Evolutionary conservation across 2,888 invertebrate genomes (phyloP).

Genomic region (Cantharis rufa): DNA sequence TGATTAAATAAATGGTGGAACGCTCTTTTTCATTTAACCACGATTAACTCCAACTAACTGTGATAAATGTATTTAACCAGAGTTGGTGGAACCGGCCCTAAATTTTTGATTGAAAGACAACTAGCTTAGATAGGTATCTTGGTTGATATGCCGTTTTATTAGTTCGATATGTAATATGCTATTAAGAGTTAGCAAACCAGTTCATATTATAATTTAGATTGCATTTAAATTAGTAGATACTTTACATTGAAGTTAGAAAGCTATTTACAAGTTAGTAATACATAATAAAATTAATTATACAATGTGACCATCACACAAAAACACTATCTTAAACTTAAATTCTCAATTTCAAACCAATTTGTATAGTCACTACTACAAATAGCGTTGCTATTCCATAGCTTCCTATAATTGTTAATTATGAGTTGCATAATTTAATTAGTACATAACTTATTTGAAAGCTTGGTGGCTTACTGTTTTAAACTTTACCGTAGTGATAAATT

Average conservation of each 20-base stretch:
- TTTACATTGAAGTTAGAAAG: neutral
- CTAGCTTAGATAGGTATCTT: too few species aligned
- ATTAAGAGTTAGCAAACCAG: too few species aligned
- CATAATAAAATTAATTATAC: neutral
- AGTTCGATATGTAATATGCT: too few species aligned
- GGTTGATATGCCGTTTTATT: too few species aligned
- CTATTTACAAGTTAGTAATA: neutral
- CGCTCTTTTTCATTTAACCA: too few species aligned
- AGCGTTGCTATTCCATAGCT: too few species aligned
- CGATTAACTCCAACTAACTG: too few species aligned
- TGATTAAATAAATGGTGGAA: too few species aligned
- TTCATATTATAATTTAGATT: neutral
- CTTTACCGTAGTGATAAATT: neutral
- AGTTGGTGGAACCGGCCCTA: too few species aligned
- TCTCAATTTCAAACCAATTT: neutral
- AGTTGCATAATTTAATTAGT: neutral
- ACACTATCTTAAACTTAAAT: neutral
- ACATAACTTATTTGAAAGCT: neutral
- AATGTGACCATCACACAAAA: neutral
- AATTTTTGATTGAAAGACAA: too few species aligned
- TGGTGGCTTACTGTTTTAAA: neutral
- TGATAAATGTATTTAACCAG: too few species aligned
- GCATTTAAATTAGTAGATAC: neutral
- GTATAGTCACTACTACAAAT: neutral
- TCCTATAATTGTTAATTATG: neutral